Conservation (phyloP, 2,113 vertebrate species). For the Dascyllus trimaculatus region DNA sequence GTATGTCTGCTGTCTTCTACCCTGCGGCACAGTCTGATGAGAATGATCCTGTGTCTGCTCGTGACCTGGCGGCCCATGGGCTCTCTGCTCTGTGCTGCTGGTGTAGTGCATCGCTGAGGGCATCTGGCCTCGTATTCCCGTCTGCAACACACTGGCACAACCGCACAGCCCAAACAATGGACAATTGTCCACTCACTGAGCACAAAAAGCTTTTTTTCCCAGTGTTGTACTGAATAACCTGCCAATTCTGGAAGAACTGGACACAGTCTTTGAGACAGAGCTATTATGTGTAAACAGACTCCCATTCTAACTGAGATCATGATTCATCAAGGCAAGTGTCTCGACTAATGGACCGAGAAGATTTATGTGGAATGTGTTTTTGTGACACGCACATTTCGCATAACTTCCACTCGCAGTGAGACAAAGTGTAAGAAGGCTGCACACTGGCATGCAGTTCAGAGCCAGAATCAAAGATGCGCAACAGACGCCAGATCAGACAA, state of each 20-base stretch:
- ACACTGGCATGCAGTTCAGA: conserved; percentile 69
- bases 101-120: conserved; percentile 50
- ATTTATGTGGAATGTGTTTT: conserved; percentile 77
- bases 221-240: conserved; percentile 45
- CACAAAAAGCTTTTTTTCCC: conserved; percentile 48
- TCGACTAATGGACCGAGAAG: conserved; percentile 66
- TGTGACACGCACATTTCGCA: conserved; percentile 67
- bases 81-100: conserved; percentile 44
- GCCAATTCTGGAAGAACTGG: conserved; percentile 58
- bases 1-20: conserved; percentile 9
- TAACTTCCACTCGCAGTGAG: conserved; percentile 58
- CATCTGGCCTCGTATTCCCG: conserved; percentile 56
- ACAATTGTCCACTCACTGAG: conserved; percentile 53
- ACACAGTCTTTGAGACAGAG: conserved; percentile 46
- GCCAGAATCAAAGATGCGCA: conserved; percentile 69
- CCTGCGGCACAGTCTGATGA: conserved; percentile 32
- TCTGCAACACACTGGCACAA: conserved; percentile 47
- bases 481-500: conserved; percentile 75
- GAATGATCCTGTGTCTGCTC: conserved; percentile 36
- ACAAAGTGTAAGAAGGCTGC: conserved; percentile 63
- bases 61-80: conserved; percentile 25
- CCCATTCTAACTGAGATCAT: conserved; percentile 65
- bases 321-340: conserved; percentile 73
- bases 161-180: conserved; percentile 62
- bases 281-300: conserved; percentile 60